Conservation (phyloP, 2,113 vertebrate genomes). For the Nycticorax nycticorax region DNA sequence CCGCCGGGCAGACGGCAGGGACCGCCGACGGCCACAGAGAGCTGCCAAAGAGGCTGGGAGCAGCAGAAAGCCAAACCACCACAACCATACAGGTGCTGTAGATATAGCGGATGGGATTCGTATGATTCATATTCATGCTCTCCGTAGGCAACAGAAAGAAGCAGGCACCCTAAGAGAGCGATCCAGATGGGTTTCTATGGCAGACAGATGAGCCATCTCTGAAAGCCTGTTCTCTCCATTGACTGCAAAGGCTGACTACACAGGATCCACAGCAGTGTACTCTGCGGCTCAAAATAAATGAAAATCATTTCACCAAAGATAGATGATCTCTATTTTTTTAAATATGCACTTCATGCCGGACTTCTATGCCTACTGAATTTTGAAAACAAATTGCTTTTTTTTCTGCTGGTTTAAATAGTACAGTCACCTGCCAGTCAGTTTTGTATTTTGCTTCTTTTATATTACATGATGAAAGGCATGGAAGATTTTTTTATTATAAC, state of each 20-base stretch:
- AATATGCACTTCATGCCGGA: not conserved
- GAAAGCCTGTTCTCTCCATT: constrained; percentile 10
- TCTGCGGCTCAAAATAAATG: not conserved
- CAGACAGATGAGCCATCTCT: constrained; percentile 39
- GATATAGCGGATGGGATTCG: not conserved
- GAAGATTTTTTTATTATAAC: not conserved
- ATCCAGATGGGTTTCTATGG: constrained; percentile 55
- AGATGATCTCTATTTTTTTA: not conserved
- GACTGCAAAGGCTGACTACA: not conserved
- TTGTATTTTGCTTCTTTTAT: not conserved
- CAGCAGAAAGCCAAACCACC: not conserved
- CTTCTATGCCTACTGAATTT: not conserved
- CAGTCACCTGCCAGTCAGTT: not conserved
- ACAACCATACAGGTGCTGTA: not conserved
- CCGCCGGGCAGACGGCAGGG: fast-evolving
- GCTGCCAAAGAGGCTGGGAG: not conserved
- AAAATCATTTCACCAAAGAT: not conserved
- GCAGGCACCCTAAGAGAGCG: not conserved
- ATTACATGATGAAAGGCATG: not conserved
- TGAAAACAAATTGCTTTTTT: not conserved
- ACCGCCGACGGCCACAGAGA: not conserved
- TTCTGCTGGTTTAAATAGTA: not conserved
- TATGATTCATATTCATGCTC: constrained; percentile 6
- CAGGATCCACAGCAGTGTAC: not conserved
- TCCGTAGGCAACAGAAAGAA: not conserved